Conservation (phyloP, 2,888 invertebrate genomes). For the Apodemia duryi region DNA sequence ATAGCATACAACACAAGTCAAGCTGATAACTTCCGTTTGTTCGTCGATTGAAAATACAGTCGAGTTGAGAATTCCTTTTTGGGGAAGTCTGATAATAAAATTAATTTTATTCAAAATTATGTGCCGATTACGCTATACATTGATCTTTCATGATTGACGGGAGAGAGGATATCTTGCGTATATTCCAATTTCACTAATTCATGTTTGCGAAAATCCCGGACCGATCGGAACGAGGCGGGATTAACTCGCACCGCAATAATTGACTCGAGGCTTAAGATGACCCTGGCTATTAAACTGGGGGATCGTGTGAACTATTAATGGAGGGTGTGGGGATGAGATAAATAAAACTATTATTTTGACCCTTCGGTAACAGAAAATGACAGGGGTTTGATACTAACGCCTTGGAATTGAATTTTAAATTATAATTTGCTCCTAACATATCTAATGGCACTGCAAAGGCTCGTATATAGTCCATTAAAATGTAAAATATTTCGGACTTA, state of each 20-base stretch:
- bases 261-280: slow-evolving; percentile 22
- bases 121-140: neutral
- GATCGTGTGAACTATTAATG: slow-evolving; percentile 22
- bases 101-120: too few species aligned
- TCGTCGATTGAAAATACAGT: too few species aligned
- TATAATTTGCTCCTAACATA: neutral
- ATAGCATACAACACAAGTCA: too few species aligned
- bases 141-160: neutral
- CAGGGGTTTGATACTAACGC: neutral
- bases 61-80: too few species aligned
- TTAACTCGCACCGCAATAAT: slow-evolving; percentile 20
- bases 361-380: neutral
- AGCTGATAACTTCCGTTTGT: too few species aligned
- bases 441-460: neutral
- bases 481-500: too few species aligned
- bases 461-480: too few species aligned
- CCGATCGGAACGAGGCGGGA: slow-evolving; percentile 12
- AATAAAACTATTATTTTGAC: slow-evolving; percentile 3
- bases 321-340: slow-evolving; percentile 14
- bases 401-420: neutral
- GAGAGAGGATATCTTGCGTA: neutral
- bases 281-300: slow-evolving; percentile 19
- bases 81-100: too few species aligned
- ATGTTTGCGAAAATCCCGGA: slow-evolving; percentile 5
- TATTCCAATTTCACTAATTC: slow-evolving; percentile 6